Conservation (phyloP, 2,113 vertebrate species). For the Anoura caudifer region DNA sequence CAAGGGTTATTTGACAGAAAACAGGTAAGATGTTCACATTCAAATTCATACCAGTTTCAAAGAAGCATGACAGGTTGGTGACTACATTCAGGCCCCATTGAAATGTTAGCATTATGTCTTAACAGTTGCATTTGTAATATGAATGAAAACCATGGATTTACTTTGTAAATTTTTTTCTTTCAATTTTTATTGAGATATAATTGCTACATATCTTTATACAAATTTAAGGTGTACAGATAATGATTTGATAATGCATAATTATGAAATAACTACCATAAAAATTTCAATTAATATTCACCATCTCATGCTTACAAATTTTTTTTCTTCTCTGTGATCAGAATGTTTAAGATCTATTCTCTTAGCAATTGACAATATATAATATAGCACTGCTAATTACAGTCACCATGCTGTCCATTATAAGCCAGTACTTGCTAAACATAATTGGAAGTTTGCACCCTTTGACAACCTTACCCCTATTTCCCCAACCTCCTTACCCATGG, state of each 20-base stretch:
- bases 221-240: neutral
- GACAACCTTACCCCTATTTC: neutral
- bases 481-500: fast-evolving
- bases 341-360: neutral
- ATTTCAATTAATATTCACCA: neutral
- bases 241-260: neutral
- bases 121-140: neutral
- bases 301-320: neutral
- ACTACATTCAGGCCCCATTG: neutral
- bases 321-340: neutral
- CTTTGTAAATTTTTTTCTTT: neutral
- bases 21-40: neutral
- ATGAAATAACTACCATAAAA: neutral
- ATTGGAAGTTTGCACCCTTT: neutral
- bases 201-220: neutral
- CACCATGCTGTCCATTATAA: neutral
- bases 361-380: neutral
- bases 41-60: neutral
- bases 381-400: neutral
- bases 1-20: neutral
- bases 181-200: neutral
- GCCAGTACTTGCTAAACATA: neutral
- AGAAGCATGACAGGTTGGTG: neutral
- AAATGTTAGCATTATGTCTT: neutral
- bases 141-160: neutral